Conservation (phyloP, 2,888 invertebrate genomes). For the Hoplodrina ambigua region DNA sequence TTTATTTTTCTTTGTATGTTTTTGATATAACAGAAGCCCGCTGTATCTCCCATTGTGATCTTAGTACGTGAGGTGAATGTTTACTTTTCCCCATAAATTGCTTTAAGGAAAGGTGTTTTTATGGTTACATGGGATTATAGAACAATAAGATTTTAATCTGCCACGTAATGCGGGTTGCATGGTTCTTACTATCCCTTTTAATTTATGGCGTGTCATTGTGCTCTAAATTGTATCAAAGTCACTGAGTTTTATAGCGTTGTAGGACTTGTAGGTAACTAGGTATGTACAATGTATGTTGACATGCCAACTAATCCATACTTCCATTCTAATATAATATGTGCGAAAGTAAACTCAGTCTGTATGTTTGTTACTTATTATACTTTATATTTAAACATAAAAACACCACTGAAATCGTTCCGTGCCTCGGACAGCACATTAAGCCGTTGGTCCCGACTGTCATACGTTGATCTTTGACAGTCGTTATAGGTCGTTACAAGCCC, state of each 20-base stretch:
- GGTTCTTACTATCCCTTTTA: slow-evolving; percentile 31
- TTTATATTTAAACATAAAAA: too few relatives aligned
- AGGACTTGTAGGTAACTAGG: background rate
- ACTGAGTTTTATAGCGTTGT: background rate
- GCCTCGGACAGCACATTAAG: too few relatives aligned
- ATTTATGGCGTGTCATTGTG: slow-evolving; percentile 53
- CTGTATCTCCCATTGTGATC: slow-evolving; percentile 76
- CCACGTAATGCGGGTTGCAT: slow-evolving; percentile 54
- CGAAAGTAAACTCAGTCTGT: too few relatives aligned
- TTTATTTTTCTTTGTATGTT: slow-evolving; percentile 40
- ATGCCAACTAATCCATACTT: too few relatives aligned
- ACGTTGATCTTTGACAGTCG: too few relatives aligned
- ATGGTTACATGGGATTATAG: slow-evolving; percentile 64
- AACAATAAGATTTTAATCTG: slow-evolving; percentile 71
- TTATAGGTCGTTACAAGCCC: too few relatives aligned
- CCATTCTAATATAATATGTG: too few relatives aligned
- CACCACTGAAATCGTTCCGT: too few relatives aligned
- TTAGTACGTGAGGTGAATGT: slow-evolving; percentile 73
- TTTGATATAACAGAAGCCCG: slow-evolving; percentile 63
- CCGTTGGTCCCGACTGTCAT: too few relatives aligned
- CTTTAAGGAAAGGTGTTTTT: slow-evolving; percentile 70
- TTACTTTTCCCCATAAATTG: slow-evolving; percentile 67
- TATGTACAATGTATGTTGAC: too few relatives aligned
- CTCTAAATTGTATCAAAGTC: slow-evolving; percentile 34
- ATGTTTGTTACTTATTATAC: too few relatives aligned